These are phyloP conservation scores for Sebastes hubbsi DNA, from an alignment of 2,797 vertebrate species.

Conservation along the genomic window DNA sequence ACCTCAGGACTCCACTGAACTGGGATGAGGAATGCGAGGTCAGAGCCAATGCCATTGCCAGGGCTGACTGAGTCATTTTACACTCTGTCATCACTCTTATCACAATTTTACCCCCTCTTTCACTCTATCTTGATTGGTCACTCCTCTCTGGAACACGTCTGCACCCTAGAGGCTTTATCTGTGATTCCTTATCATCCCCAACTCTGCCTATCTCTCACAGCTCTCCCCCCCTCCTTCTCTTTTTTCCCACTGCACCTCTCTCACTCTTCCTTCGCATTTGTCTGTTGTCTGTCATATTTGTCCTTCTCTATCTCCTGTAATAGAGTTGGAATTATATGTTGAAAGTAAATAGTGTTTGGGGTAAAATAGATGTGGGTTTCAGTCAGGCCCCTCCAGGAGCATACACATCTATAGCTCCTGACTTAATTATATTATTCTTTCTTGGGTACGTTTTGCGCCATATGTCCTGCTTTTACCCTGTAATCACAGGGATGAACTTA, in stretches of 20 bases:
- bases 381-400: not conserved
- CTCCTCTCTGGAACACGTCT: constrained; percentile 72
- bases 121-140: constrained; percentile 75
- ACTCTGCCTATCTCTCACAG: constrained; percentile 58
- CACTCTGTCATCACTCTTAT: constrained; percentile 77
- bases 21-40: constrained; percentile 60
- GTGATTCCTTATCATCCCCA: constrained; percentile 72
- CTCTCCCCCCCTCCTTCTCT: constrained; percentile 7
- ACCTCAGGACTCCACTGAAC: constrained; percentile 29
- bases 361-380: constrained; percentile 47
- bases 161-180: constrained; percentile 74
- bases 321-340: constrained; percentile 57
- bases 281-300: constrained; percentile 60
- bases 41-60: constrained; percentile 56
- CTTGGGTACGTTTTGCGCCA: constrained; percentile 23
- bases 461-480: constrained; percentile 15
- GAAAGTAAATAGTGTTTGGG: constrained; percentile 48
- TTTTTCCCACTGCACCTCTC: constrained; percentile 24
- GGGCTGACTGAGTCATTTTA: constrained; percentile 72
- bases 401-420: constrained; percentile 5
- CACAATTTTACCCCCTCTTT: constrained; percentile 67
- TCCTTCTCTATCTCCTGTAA: constrained; percentile 62
- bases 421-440: constrained; percentile 32
- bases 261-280: constrained; percentile 26
- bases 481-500: constrained; percentile 52